Evolutionary conservation across 2,113 vertebrate species (phyloP).

Genomic region (Channa maculata): DNA sequence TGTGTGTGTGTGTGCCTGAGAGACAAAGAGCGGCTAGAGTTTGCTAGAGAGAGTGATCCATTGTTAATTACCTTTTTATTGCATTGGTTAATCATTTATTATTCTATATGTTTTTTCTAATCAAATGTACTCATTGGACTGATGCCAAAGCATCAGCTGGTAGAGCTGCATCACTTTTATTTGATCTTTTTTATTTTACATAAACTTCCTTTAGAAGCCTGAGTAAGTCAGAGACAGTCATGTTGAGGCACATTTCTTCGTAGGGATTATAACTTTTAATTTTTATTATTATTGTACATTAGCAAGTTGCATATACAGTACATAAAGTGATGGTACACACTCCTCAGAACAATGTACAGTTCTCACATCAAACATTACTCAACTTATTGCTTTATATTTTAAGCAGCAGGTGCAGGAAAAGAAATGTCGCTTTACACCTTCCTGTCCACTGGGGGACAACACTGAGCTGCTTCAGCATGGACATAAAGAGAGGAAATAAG

Average conservation of each 20-base stretch:
- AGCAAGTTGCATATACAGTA: conserved; percentile 60
- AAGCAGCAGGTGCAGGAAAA: conserved; percentile 13
- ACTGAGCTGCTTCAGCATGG: conserved; percentile 41
- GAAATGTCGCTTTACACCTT: neutral
- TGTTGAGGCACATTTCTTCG: conserved; percentile 1
- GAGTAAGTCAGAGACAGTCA: conserved; percentile 9
- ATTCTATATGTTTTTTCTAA: no score
- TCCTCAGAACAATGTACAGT: conserved; percentile 27
- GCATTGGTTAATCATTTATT: no score
- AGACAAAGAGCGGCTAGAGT: neutral
- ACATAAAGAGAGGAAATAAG: conserved; percentile 10
- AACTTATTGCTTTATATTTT: conserved; percentile 49
- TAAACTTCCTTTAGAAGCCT: no score
- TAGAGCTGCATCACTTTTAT: neutral
- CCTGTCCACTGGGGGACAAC: conserved; percentile 64
- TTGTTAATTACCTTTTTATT: no score
- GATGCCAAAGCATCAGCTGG: neutral
- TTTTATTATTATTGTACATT: conserved; percentile 69
- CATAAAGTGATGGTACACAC: conserved; percentile 55
- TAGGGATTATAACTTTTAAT: conserved; percentile 36
- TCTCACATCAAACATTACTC: conserved; percentile 48
- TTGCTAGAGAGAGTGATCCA: no score
- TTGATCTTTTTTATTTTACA: no score
- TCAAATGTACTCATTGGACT: neutral
- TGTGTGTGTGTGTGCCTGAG: neutral